Evolutionary conservation across 1,140 invertebrate genomes (phyloP).

Genomic region (Halictus rubicundus): DNA sequence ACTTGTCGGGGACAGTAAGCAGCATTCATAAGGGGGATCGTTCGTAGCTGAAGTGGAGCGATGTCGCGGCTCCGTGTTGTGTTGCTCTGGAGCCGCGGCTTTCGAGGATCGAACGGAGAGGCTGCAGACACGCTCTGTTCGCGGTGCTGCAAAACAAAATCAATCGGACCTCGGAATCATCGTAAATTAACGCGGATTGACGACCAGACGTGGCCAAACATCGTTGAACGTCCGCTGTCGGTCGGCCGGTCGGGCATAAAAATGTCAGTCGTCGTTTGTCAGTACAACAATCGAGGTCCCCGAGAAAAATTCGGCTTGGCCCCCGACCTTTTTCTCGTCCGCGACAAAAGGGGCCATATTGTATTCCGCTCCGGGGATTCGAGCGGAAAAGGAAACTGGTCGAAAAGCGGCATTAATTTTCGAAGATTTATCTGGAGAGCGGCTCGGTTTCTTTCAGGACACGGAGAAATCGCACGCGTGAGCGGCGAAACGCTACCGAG

Average conservation of each 20-base stretch:
- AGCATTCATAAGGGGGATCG: constrained; percentile 64
- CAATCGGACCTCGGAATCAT: constrained; percentile 69
- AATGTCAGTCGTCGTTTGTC: constrained; percentile 62
- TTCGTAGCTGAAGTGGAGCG: constrained; percentile 35
- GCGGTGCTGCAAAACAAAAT: constrained; percentile 51
- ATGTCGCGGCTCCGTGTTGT: constrained; percentile 29
- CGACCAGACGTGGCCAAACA: constrained; percentile 58
- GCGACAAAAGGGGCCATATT: too few relatives aligned
- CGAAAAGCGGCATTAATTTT: constrained; percentile 24
- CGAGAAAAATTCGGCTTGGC: constrained; percentile 7
- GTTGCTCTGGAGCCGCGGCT: background rate
- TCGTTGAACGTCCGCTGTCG: constrained; percentile 56
- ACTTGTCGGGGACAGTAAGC: constrained; percentile 60
- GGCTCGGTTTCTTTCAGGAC: background rate
- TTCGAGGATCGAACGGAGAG: background rate
- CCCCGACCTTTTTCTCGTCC: background rate
- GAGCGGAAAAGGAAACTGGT: background rate
- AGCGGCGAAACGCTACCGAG: constrained; percentile 27
- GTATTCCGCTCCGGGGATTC: background rate
- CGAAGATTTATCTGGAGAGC: background rate
- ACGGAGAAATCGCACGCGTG: constrained; percentile 40
- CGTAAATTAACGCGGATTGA: constrained; percentile 69
- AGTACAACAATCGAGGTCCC: constrained; percentile 38
- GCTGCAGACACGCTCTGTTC: constrained; percentile 7
- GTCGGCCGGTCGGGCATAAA: constrained; percentile 62